Evolutionary conservation across 2,888 invertebrate genomes (phyloP).

Genomic region (Drosophila siamana): DNA sequence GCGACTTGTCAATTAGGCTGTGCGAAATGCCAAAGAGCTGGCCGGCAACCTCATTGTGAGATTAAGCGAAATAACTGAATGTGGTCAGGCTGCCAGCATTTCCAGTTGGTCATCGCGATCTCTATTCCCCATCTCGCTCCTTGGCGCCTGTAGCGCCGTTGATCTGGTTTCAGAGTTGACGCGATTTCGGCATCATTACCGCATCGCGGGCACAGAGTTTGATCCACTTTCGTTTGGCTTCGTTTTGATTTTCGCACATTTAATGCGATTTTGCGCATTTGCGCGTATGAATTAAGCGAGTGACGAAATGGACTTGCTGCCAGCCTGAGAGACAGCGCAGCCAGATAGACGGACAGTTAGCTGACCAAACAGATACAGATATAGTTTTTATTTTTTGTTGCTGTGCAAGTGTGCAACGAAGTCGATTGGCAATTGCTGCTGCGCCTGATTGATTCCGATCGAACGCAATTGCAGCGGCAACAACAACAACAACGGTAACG

Average conservation of each 20-base stretch:
- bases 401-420: constrained; percentile 46
- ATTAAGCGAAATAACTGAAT: constrained; percentile 58
- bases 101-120: background rate
- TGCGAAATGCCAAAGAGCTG: constrained; percentile 54
- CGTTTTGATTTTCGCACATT: constrained; percentile 73
- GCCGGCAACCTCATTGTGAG: constrained; percentile 74
- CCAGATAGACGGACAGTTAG: background rate
- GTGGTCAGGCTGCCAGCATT: constrained; percentile 60
- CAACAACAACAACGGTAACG: constrained; percentile 20
- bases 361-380: constrained; percentile 49
- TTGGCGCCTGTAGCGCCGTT: constrained; percentile 25
- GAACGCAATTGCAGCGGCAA: no score
- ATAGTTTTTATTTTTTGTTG: constrained; percentile 25
- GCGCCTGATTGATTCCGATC: constrained; percentile 79
- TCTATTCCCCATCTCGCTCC: background rate
- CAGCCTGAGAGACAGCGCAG: background rate
- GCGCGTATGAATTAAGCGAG: constrained; percentile 77
- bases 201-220: constrained; percentile 66
- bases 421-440: constrained; percentile 57
- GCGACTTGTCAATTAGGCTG: constrained; percentile 70
- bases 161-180: constrained; percentile 23
- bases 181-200: constrained; percentile 79
- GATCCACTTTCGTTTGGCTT: constrained; percentile 69
- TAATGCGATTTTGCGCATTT: constrained; percentile 78
- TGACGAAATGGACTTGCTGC: constrained; percentile 66